Percentiles rank a stretch among this genome's conserved stretches.
Evolutionary conservation across 2,113 vertebrate genomes (phyloP).

Genomic region (Pelecanoides urinatrix): DNA sequence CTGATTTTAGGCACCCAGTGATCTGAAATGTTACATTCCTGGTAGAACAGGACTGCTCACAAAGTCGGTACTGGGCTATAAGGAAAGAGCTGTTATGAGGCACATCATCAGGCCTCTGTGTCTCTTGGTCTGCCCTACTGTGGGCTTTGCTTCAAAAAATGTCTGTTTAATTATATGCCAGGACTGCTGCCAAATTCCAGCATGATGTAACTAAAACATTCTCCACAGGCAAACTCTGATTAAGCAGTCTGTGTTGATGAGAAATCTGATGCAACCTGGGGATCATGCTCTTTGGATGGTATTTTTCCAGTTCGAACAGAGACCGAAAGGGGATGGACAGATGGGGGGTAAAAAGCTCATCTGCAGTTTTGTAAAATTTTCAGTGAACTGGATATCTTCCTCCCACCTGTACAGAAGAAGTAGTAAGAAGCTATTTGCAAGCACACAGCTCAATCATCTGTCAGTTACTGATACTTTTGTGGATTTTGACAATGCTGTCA

Average conservation of each 20-base stretch:
- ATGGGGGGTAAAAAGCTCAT: not conserved
- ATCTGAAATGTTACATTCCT: not conserved
- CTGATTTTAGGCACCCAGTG: not conserved
- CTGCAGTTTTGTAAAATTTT: not conserved
- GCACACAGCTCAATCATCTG: not conserved
- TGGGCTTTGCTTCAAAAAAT: not conserved
- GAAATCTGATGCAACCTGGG: not conserved
- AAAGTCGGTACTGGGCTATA: not conserved
- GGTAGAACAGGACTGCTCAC: not conserved
- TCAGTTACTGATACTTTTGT: not conserved
- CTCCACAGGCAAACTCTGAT: not conserved
- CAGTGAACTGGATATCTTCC: not conserved
- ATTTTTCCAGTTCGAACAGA: not conserved
- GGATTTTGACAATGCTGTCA: not conserved
- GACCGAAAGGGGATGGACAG: not conserved
- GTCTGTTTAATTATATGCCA: not conserved
- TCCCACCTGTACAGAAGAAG: not conserved
- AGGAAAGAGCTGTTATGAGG: not conserved
- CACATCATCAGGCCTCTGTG: not conserved
- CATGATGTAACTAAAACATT: conserved; percentile 10
- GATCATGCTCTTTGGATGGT: fast-evolving
- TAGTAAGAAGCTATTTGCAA: not conserved
- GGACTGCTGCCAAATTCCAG: conserved; percentile 15
- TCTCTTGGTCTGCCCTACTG: not conserved
- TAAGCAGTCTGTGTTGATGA: not conserved